These are phyloP conservation scores for Latrodectus geometricus DNA, from an alignment of 1,140 invertebrate species.

Conservation along the genomic window DNA sequence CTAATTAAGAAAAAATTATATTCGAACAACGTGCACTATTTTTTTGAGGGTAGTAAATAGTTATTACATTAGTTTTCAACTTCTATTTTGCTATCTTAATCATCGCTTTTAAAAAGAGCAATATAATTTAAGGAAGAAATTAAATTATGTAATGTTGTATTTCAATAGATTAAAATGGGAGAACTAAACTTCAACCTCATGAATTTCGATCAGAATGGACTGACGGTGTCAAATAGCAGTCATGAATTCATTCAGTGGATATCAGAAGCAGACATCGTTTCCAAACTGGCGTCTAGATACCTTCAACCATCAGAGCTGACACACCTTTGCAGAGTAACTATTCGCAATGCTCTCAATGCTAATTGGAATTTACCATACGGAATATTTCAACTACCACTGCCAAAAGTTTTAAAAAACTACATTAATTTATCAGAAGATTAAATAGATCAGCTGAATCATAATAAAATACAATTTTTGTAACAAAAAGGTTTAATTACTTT, in stretches of 20 bases:
- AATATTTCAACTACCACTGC: slow-evolving; percentile 12
- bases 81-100: too few species aligned
- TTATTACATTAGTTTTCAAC: too few species aligned
- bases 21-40: too few species aligned
- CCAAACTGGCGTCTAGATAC: not conserved
- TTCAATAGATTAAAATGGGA: slow-evolving; percentile 14
- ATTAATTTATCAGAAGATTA: slow-evolving; percentile 39
- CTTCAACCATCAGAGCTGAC: slow-evolving; percentile 22
- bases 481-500: not conserved
- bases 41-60: too few species aligned
- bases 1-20: too few species aligned
- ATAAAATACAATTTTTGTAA: too few species aligned
- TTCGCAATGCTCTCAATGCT: slow-evolving; percentile 26
- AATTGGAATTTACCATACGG: slow-evolving; percentile 49
- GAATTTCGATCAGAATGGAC: slow-evolving; percentile 11
- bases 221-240: not conserved
- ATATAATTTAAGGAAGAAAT: too few species aligned
- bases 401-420: slow-evolving; percentile 13
- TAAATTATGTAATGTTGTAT: not conserved
- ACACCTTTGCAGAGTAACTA: slow-evolving; percentile 10
- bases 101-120: too few species aligned
- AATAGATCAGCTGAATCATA: not conserved
- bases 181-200: slow-evolving; percentile 30
- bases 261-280: slow-evolving; percentile 4
- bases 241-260: slow-evolving; percentile 23